A percentile compares a stretch with the other conserved stretches of the same genome.
phyloP scores from a whole-genome alignment of 2,888 invertebrate species.

The Eupithecia exiguata region DNA sequence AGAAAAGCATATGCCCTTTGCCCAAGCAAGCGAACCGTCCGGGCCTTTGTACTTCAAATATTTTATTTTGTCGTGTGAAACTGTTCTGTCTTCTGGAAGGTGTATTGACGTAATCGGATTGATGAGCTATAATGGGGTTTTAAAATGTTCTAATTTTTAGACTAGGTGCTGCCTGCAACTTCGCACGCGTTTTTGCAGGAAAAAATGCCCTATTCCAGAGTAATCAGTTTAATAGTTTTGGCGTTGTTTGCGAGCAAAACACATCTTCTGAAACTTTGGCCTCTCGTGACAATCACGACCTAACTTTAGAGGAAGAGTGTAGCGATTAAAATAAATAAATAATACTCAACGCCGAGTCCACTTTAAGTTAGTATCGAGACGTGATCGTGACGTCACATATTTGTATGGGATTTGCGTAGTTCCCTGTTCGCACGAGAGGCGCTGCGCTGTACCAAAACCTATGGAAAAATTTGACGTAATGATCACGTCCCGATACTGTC shows the following conservation, averaged over 20 bases:
- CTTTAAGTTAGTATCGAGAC: too few species aligned
- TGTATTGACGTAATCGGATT: slow-evolving; percentile 15
- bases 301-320: neutral
- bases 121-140: neutral
- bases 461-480: too few species aligned
- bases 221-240: neutral
- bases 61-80: slow-evolving; percentile 54
- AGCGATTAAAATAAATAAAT: neutral
- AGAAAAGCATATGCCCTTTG: slow-evolving; percentile 75
- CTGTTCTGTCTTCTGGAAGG: slow-evolving; percentile 31
- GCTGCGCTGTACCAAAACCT: too few species aligned
- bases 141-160: neutral
- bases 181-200: neutral
- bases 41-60: slow-evolving; percentile 68
- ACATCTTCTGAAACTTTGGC: neutral
- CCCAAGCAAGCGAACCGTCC: slow-evolving; percentile 71
- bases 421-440: too few species aligned
- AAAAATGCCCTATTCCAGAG: neutral
- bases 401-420: too few species aligned
- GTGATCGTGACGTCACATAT: too few species aligned
- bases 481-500: too few species aligned
- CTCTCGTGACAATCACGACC: neutral
- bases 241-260: neutral
- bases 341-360: neutral
- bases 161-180: neutral